Evolutionary conservation across 2,797 vertebrate species (phyloP), one percentile per base, ranked within the genome.

Genomic region (Chiroxiphia lanceolata): DNA sequence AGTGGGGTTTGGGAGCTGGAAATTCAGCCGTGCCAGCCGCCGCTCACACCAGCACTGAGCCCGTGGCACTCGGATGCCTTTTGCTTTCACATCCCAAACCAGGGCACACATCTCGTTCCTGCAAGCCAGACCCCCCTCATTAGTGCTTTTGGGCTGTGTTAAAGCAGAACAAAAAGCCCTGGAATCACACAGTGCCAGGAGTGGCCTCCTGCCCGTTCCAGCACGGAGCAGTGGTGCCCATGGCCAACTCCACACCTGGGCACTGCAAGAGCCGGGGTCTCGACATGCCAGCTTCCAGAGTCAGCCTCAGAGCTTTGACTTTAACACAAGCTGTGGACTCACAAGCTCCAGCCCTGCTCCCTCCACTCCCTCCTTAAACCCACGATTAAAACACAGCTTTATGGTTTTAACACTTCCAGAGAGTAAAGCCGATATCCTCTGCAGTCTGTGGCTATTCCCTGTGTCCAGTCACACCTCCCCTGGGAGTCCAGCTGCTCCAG

Each of bases 41-140:
- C 29, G 26, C 19, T 26, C 67, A 15, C 57, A n/a, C 16, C 26
- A 27, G 57, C 1, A 0, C 22, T 0, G 3, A 59, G 40, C 81
- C 47, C 1, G 0, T 4, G 2, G 42, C 34, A 6, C 59, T 33
- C 0, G 0, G 20, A 15, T 6, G 15, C 51, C 38, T 61, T 74
- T 33, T 14, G 51, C 65, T 61, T 17, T 34, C 51, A 1, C 47
- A 7, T 5, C 60, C 59, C 54, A 3, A 18, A 36, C 9, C 34
- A 22, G 23, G 59, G 23, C 67, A 67, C 16, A 1, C 14, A 5
- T 13, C 40, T 20, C 45, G 1, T 2, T 48, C 27, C 91, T 13
- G 16, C 7, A 13, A 56, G 56, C n/a, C 42, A 14, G 3, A 19
- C n/a, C 31, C 19, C 12, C 31, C 45, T 63, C 27, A 0, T 5